Conservation (phyloP, 2,113 vertebrate genomes). For the Dermatemys mawii region DNA sequence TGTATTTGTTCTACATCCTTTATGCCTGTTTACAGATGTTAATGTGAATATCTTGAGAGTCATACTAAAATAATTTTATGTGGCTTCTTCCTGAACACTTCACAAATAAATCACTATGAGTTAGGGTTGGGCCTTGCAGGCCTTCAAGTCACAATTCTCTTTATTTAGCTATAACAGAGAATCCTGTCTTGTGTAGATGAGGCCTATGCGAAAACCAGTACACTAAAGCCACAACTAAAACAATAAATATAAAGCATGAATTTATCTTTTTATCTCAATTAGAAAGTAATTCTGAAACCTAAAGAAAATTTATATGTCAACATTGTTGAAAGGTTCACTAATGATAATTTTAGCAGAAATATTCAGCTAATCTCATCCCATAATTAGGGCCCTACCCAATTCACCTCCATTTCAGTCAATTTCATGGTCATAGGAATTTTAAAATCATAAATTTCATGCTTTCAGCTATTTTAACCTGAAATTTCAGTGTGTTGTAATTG, state of each 20-base stretch:
- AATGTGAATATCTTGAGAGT: neutral
- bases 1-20: neutral
- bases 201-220: neutral
- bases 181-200: neutral
- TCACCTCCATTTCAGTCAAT: too few species aligned
- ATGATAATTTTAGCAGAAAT: too few species aligned
- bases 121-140: too few species aligned
- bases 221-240: neutral
- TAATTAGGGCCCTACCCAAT: too few species aligned
- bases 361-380: neutral
- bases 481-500: too few species aligned
- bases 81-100: neutral
- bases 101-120: too few species aligned
- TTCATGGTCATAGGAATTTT: too few species aligned
- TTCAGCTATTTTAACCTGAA: too few species aligned
- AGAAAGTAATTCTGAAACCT: neutral
- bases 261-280: neutral
- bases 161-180: neutral
- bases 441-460: too few species aligned
- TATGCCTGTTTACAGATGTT: neutral
- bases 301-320: neutral
- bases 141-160: too few species aligned
- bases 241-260: neutral
- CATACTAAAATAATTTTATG: neutral
- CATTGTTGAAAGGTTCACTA: neutral